Evolutionary conservation across 2,113 vertebrate genomes (phyloP), one percentile per base, ranked within the genome.

Genomic region (Gambusia affinis): DNA sequence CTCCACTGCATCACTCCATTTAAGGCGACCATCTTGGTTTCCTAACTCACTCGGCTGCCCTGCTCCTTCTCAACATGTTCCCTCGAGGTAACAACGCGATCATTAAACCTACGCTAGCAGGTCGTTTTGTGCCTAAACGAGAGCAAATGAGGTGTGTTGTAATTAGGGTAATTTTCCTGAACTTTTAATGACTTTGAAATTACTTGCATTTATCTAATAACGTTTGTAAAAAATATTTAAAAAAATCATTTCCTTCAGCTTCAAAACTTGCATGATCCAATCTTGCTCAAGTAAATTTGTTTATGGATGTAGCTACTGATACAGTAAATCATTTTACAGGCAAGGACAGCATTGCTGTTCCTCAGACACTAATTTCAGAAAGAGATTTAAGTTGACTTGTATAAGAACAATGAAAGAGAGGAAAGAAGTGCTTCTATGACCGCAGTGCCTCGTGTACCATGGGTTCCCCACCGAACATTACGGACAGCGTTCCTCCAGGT

Each of bases 231-330:
- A 42, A 37, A 8, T n/a, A 10, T 27, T 27, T 27, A 1, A 35
- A 10, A 11, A 37, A 11, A 35, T 2, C 0, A 54, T 54, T 54
- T 54, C 47, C 19, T 54, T 54, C 47, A 54, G 17, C 7, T 19
- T 54, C 19, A 57, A 30, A 64, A 74, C 68, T n/a, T 61, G 47
- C 35, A 67, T 19, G 66, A 47, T 70, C 65, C 60, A 65, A 60
- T 76, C n/a, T 68, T 2, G 31, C 54, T 28, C 1, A 2, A 2
- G 33, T 78, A 14, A 61, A 31, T 67, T 69, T 70, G 51, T 61
- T 11, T 68, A 29, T 83, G n/a, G 35, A 31, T 37, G 11, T 47
- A 42, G 4, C 17, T 33, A 3, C 30, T 37, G 29, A 1, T 14
- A 5, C n/a, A 22, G 24, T 35, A 11, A 14, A 3, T 3, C 5